Percentiles rank a stretch among this genome's conserved stretches.
These are phyloP conservation scores for Sprattus sprattus DNA, from an alignment of 2,113 vertebrate genomes.

Conservation along the genomic window DNA sequence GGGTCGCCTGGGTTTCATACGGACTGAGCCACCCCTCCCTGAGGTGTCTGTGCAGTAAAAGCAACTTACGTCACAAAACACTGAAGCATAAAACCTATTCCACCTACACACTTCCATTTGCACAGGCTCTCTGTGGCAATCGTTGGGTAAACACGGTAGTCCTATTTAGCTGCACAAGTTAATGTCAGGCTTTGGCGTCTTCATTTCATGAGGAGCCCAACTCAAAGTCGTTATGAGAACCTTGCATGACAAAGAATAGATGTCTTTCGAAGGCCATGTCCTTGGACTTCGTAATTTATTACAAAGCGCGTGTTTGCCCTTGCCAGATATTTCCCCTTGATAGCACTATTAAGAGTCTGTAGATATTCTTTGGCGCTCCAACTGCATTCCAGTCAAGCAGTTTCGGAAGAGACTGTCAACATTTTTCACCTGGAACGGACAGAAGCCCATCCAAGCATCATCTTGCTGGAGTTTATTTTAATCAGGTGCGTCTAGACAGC, in stretches of 20 bases:
- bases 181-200: background rate
- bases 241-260: background rate
- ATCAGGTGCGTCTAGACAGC: constrained; percentile 7
- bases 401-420: constrained; percentile 28
- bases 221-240: constrained; percentile 10
- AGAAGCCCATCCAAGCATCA: constrained; percentile 21
- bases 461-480: constrained; percentile 1
- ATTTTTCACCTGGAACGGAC: constrained; percentile 17
- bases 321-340: constrained; percentile 39
- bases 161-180: background rate
- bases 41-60: background rate
- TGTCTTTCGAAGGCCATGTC: constrained; percentile 9
- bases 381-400: constrained; percentile 17
- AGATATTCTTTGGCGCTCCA: constrained; percentile 30
- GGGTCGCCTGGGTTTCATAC: background rate
- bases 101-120: background rate
- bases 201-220: background rate
- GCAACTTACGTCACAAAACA: background rate
- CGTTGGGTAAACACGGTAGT: background rate
- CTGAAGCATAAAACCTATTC: background rate
- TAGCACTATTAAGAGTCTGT: constrained; percentile 25
- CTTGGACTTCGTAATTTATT: constrained; percentile 7
- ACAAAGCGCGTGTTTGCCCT: constrained; percentile 17
- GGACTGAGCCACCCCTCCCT: background rate
- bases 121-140: background rate